phyloP scores from a whole-genome alignment of 2,113 vertebrate species.

The Ochotona princeps region DNA sequence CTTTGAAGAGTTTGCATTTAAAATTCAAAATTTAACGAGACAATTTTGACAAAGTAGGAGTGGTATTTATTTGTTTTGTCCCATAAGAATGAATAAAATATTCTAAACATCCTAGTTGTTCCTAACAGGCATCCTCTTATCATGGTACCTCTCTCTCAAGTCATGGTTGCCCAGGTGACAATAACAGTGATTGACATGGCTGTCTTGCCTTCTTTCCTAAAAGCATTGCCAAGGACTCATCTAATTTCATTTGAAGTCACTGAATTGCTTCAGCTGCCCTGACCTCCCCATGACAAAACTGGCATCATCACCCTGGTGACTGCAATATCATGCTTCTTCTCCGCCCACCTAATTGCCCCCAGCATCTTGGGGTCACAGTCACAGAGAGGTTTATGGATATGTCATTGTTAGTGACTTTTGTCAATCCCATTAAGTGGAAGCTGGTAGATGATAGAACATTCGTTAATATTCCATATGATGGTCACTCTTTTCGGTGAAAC shows the following conservation, averaged over 20 bases:
- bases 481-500: neutral
- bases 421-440: neutral
- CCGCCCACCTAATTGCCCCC: neutral
- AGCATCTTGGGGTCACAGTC: neutral
- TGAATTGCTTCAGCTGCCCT: neutral
- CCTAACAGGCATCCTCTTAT: neutral
- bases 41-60: neutral
- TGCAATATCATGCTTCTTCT: neutral
- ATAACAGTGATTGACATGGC: neutral
- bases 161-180: too few relatives aligned
- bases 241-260: neutral
- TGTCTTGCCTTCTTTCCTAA: neutral
- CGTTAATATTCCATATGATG: neutral
- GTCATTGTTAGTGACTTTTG: neutral
- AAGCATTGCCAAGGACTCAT: neutral
- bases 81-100: neutral
- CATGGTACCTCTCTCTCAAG: neutral
- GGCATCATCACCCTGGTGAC: neutral
- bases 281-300: neutral
- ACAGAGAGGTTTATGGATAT: neutral
- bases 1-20: neutral
- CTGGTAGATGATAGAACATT: neutral
- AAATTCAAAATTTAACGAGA: constrained; percentile 20
- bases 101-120: neutral
- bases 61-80: neutral